Base-by-base conservation (phyloP, 35 echinoderm and acorn worm genomes). In the Nesometra sesokonis region DNA sequence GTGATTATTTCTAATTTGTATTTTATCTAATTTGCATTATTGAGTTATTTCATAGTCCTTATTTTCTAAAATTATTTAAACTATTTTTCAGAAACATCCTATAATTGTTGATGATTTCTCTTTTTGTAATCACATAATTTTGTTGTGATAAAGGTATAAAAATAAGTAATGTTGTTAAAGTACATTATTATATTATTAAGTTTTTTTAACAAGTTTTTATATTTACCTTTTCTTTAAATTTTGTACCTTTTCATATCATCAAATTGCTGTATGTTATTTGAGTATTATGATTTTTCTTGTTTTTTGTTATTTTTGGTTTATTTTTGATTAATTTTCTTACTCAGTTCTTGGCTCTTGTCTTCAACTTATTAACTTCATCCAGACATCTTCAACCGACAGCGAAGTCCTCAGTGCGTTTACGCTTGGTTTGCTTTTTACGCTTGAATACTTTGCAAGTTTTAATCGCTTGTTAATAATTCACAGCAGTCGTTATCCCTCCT, bases 1-100 rank as follows among this genome's bases (percentile, higher is more conserved):
- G 90, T 92, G 88, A 67, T 67, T 67, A 67, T 67, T 43, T 43
- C 15, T 43, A 43, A 43, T 43, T 43, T 43, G 39, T 43, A 43
- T 7, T 7, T 43, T 43, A 43, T 43, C 5, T 43, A 43, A 43
- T 43, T 43, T n/a, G n/a, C n/a, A n/a, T n/a, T n/a, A n/a, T n/a
- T n/a, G n/a, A n/a, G n/a, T n/a, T n/a, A n/a, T n/a, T n/a, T n/a
- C n/a, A n/a, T n/a, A n/a, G n/a, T n/a, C n/a, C n/a, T n/a, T n/a
- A n/a, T n/a, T n/a, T n/a, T n/a, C n/a, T n/a, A n/a, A n/a, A n/a
- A n/a, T n/a, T n/a, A n/a, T n/a, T n/a, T n/a, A n/a, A n/a, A n/a
- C n/a, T n/a, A n/a, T n/a, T n/a, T n/a, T n/a, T n/a, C n/a, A n/a
- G n/a, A n/a, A n/a, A n/a, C n/a, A n/a, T n/a, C n/a, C n/a, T n/a